Evolutionary conservation across 2,888 invertebrate species (phyloP).

Genomic region (Drosophila suboccidentalis): DNA sequence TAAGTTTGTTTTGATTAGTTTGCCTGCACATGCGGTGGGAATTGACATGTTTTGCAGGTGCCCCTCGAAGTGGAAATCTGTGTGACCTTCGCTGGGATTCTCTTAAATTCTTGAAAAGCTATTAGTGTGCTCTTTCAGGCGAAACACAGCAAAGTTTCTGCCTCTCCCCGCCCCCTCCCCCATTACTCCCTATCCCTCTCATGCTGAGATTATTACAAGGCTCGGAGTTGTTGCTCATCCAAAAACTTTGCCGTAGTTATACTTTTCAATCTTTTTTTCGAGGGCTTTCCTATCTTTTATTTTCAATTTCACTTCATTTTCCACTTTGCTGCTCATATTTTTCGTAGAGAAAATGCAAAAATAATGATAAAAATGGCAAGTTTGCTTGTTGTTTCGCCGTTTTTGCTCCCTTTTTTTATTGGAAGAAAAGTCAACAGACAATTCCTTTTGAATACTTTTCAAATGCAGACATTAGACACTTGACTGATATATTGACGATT

Average conservation of each 20-base stretch:
- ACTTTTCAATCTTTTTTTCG: conserved; percentile 11
- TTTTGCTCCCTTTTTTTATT: conserved; percentile 1
- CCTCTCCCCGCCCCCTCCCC: background rate
- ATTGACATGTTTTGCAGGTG: conserved; percentile 35
- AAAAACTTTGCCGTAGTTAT: conserved; percentile 32
- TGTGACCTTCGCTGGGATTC: conserved; percentile 28
- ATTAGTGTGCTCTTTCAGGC: conserved; percentile 24
- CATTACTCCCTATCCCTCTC: background rate
- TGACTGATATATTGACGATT: conserved; percentile 75
- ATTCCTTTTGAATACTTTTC: conserved; percentile 47
- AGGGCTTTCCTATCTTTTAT: background rate
- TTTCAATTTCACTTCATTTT: conserved; percentile 39
- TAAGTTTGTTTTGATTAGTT: conserved; percentile 80
- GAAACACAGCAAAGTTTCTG: conserved; percentile 3
- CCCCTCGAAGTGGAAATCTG: background rate
- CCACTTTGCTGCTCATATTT: conserved; percentile 41
- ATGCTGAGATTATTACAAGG: conserved; percentile 18
- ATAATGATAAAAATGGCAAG: conserved; percentile 46
- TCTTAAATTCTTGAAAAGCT: conserved; percentile 24
- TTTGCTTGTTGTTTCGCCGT: conserved; percentile 25
- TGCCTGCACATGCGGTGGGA: conserved; percentile 21
- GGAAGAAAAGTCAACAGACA: conserved; percentile 20
- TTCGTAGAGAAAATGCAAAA: conserved; percentile 51
- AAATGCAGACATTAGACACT: conserved; percentile 60
- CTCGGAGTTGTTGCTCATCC: conserved; percentile 17